These are phyloP conservation scores for Pogoniulus pusillus DNA, from an alignment of 2,797 vertebrate genomes.

Conservation along the genomic window DNA sequence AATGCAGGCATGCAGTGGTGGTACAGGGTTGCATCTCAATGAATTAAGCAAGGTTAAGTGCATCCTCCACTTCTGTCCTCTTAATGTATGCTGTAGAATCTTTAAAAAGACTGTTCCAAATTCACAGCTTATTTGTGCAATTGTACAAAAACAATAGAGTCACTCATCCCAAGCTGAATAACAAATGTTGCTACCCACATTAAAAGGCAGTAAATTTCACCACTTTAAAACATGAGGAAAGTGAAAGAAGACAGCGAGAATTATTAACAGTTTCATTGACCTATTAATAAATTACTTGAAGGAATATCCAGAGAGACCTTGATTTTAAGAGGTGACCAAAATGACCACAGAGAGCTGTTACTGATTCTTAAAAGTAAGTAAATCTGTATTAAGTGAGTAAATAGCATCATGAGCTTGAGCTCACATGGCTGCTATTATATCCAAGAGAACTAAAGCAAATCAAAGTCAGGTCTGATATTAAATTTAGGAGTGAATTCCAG, in stretches of 20 bases:
- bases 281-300: slow-evolving; percentile 72
- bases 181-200: neutral
- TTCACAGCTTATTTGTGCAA: neutral
- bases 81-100: neutral
- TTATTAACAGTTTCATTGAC: slow-evolving; percentile 70
- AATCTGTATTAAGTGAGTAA: slow-evolving; percentile 11
- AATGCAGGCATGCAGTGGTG: neutral
- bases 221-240: slow-evolving; percentile 42
- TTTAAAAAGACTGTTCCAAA: neutral
- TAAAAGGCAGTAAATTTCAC: slow-evolving; percentile 26
- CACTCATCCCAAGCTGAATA: neutral
- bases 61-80: neutral
- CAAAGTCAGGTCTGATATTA: neutral
- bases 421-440: neutral
- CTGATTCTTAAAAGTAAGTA: slow-evolving; percentile 74
- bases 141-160: neutral
- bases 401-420: neutral
- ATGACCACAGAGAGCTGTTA: slow-evolving; percentile 77
- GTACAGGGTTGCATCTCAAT: neutral
- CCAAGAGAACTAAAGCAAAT: neutral
- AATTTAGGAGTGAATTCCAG: neutral
- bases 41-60: neutral
- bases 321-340: slow-evolving; percentile 62
- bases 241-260: slow-evolving; percentile 34
- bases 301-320: slow-evolving; percentile 55